These are phyloP conservation scores for Nyctalus aviator DNA, from an alignment of 2,797 vertebrate species.

Conservation along the genomic window DNA sequence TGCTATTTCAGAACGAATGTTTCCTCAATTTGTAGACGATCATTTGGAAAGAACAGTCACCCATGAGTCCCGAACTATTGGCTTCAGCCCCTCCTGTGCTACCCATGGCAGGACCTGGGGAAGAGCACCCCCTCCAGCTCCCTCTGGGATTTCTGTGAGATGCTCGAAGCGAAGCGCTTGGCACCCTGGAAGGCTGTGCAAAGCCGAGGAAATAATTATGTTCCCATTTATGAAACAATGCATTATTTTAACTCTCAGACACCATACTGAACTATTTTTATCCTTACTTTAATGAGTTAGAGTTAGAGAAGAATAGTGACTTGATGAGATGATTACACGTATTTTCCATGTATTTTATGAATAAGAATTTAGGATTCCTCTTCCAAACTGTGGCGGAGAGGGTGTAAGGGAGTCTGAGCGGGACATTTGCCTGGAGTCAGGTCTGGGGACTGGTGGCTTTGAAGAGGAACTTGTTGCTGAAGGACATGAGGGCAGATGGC, in stretches of 20 bases:
- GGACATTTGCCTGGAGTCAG: neutral
- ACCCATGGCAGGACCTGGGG: neutral
- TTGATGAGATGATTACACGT: neutral
- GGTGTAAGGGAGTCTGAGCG: neutral
- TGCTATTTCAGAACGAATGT: conserved; percentile 20
- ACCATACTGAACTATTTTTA: neutral
- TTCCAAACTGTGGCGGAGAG: neutral
- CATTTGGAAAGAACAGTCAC: neutral
- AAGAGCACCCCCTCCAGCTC: neutral
- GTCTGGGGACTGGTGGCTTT: neutral
- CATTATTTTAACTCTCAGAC: neutral
- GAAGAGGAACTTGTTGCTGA: neutral
- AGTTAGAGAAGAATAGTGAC: neutral
- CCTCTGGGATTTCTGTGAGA: neutral
- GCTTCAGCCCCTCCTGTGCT: neutral
- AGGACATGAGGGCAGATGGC: too few relatives aligned
- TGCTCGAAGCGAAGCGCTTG: neutral
- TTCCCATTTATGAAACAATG: neutral
- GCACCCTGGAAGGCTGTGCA: neutral
- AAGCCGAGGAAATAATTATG: neutral
- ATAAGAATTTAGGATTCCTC: neutral
- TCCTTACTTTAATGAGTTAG: neutral
- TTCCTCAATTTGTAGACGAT: neutral
- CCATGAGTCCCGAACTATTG: neutral
- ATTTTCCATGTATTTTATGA: neutral